Percentiles rank a stretch among this genome's conserved stretches.
These are phyloP conservation scores for Opisthograptis luteolata DNA, from an alignment of 2,888 invertebrate genomes.

Conservation along the genomic window DNA sequence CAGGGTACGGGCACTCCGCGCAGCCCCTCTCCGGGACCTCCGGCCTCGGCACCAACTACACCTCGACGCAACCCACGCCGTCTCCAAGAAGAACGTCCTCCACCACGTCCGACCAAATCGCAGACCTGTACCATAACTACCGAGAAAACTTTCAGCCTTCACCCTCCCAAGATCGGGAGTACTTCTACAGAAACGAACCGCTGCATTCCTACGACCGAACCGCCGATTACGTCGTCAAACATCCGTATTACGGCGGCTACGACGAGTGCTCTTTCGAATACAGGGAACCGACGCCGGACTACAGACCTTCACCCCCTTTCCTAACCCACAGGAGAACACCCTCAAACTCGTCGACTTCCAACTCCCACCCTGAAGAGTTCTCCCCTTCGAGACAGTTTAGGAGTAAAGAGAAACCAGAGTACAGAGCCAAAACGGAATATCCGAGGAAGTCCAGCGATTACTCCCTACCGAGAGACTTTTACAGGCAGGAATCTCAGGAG, in stretches of 20 bases:
- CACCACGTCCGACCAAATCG: constrained; percentile 83
- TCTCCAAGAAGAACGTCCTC: constrained; percentile 90
- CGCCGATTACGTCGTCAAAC: constrained; percentile 74
- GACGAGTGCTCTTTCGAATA: constrained; percentile 73
- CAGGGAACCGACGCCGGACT: constrained; percentile 68
- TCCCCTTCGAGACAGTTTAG: constrained; percentile 69
- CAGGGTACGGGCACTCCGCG: constrained; percentile 79
- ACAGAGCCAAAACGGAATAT: constrained; percentile 67
- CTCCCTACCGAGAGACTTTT: constrained; percentile 69
- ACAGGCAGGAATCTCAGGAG: constrained; percentile 68
- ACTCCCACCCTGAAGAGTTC: constrained; percentile 80
- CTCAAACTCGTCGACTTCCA: constrained; percentile 88
- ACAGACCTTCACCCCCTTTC: constrained; percentile 62
- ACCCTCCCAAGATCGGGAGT: constrained; percentile 64
- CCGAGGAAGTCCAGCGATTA: constrained; percentile 69
- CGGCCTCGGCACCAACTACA: constrained; percentile 80
- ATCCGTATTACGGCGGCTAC: constrained; percentile 68
- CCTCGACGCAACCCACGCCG: constrained; percentile 84
- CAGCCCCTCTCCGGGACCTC: constrained; percentile 80
- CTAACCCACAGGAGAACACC: constrained; percentile 89
- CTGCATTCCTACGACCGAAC: constrained; percentile 68
- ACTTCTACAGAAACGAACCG: constrained; percentile 65
- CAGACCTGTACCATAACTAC: constrained; percentile 85
- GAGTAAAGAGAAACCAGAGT: constrained; percentile 59
- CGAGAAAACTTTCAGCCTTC: constrained; percentile 76